Percentiles rank a stretch among this genome's conserved stretches.
phyloP scores from a whole-genome alignment of 2,797 vertebrate species.

The Enteromius unitaeniatus region DNA sequence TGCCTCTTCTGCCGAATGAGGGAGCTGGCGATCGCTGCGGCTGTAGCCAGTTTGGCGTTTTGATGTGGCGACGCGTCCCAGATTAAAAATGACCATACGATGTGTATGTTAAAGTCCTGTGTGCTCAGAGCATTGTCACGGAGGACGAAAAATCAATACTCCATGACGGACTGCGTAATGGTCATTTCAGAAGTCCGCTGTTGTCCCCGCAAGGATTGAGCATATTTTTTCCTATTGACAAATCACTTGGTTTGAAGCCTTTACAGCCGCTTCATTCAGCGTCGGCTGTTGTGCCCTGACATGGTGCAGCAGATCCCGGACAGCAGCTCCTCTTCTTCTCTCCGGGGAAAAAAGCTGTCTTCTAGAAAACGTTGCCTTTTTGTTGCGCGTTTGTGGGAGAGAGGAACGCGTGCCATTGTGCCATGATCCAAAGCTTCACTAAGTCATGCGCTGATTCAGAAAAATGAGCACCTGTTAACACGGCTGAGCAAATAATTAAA shows the following conservation, averaged over 20 bases:
- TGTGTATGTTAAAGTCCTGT: conserved; percentile 27
- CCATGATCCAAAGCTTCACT: conserved; percentile 39
- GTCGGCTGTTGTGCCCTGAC: conserved; percentile 20
- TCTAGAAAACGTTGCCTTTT: conserved; percentile 70
- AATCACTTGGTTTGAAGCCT: conserved; percentile 23
- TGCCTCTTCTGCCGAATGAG: conserved; percentile 98
- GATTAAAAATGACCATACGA: conserved; percentile 66
- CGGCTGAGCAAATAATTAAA: conserved; percentile 41
- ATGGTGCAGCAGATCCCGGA: conserved; percentile 39
- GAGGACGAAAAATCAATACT: conserved; percentile 60
- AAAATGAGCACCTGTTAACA: conserved; percentile 65
- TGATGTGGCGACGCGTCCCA: conserved; percentile 61
- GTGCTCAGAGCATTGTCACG: conserved; percentile 40
- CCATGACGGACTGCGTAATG: conserved; percentile 66
- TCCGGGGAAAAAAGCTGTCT: conserved; percentile 73
- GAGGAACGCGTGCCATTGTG: conserved; percentile 55
- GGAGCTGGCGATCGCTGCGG: conserved; percentile 98
- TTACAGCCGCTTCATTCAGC: conserved; percentile 20
- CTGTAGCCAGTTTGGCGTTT: conserved; percentile 85
- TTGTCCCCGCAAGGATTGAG: not conserved
- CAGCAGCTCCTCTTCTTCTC: conserved; percentile 43
- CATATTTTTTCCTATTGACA: conserved; percentile 5
- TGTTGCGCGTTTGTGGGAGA: conserved; percentile 49
- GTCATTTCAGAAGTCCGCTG: conserved; percentile 26
- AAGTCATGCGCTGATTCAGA: conserved; percentile 32